These are phyloP conservation scores for Corvus hawaiiensis DNA, from an alignment of 2,113 vertebrate species.

Conservation along the genomic window DNA sequence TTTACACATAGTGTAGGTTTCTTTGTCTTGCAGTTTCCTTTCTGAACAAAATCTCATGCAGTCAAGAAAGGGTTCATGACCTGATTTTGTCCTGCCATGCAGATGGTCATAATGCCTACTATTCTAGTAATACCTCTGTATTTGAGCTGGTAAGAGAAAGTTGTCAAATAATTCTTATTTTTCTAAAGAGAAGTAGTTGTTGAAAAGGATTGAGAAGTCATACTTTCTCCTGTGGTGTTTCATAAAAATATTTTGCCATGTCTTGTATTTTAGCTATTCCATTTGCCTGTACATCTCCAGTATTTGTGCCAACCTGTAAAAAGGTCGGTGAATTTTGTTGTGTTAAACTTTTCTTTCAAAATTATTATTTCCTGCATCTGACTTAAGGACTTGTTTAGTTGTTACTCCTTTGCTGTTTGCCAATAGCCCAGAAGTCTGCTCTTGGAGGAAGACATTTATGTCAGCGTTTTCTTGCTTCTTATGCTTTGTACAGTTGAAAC, in stretches of 20 bases:
- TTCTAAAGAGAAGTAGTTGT: neutral
- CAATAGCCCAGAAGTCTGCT: neutral
- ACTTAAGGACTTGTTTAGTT: neutral
- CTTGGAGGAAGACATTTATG: neutral
- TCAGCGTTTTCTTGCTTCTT: neutral
- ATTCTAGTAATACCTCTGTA: neutral
- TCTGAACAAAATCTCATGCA: neutral
- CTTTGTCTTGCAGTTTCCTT: neutral
- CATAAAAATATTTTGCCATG: neutral
- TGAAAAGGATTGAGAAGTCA: neutral
- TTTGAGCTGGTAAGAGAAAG: neutral
- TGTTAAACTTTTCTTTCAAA: neutral
- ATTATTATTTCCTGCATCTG: neutral
- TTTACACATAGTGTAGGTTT: neutral
- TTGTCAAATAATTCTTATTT: neutral
- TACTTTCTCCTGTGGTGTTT: neutral
- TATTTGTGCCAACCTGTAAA: neutral
- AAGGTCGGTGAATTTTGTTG: neutral
- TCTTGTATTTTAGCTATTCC: neutral
- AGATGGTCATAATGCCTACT: neutral
- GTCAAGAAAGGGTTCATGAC: neutral
- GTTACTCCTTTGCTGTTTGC: neutral
- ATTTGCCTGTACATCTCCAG: neutral
- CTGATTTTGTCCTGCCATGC: neutral
- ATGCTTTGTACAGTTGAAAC: neutral